Percentiles rank a stretch among this genome's conserved stretches.
Evolutionary conservation across 1,140 invertebrate genomes (phyloP).

Genomic region (Ephestia elutella): DNA sequence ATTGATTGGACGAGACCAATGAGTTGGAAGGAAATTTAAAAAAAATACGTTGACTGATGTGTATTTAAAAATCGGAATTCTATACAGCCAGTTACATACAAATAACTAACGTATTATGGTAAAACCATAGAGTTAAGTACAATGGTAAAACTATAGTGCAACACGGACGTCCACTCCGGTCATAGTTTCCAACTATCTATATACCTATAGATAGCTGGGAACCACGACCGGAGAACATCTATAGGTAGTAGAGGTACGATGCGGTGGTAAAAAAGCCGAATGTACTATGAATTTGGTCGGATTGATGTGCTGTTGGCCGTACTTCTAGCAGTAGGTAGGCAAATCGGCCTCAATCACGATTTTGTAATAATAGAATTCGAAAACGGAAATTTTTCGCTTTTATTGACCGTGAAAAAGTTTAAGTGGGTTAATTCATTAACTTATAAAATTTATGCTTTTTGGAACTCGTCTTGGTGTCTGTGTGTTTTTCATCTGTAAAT

Average conservation of each 20-base stretch:
- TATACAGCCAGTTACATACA: neutral
- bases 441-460: conserved; percentile 15
- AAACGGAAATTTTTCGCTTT: conserved; percentile 38
- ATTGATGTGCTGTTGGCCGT: too few species aligned
- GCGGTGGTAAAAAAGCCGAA: too few species aligned
- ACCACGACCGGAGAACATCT: too few species aligned
- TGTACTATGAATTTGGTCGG: neutral
- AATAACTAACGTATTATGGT: too few species aligned
- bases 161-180: too few species aligned
- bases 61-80: neutral
- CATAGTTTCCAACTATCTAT: too few species aligned
- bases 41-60: neutral
- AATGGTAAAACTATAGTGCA: too few species aligned
- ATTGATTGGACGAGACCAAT: conserved; percentile 24
- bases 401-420: conserved; percentile 38
- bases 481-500: conserved; percentile 6
- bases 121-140: too few species aligned
- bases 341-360: conserved; percentile 30
- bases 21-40: conserved; percentile 20
- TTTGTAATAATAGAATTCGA: conserved; percentile 38
- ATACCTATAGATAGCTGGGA: too few species aligned
- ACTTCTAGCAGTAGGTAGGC: neutral
- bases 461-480: conserved; percentile 11
- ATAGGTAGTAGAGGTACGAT: too few species aligned
- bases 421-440: conserved; percentile 26